These are phyloP conservation scores for Drosophila triauraria DNA, from an alignment of 1,140 invertebrate species.

Conservation along the genomic window DNA sequence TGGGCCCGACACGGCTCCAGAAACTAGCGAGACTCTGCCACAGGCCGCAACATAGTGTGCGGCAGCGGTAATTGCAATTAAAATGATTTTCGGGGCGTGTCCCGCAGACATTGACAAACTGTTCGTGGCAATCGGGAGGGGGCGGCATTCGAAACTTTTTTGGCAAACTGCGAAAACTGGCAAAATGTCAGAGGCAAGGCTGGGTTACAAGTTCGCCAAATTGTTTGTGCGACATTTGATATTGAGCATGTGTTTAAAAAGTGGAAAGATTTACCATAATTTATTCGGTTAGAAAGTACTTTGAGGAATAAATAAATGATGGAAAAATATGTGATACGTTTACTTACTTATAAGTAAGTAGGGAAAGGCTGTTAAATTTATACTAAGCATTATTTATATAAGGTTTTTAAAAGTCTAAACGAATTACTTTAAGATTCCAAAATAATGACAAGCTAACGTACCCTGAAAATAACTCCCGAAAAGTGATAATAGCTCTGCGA, in stretches of 20 bases:
- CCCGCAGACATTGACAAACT: conserved; percentile 28
- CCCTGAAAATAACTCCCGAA: neutral
- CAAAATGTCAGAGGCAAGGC: conserved; percentile 13
- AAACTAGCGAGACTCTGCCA: conserved; percentile 15
- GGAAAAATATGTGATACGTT: neutral
- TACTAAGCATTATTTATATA: too few relatives aligned
- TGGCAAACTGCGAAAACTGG: neutral
- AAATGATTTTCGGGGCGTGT: conserved; percentile 38
- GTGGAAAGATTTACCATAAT: neutral
- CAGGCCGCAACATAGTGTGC: conserved; percentile 33
- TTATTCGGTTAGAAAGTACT: neutral
- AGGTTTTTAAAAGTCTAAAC: neutral
- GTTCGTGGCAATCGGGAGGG: conserved; percentile 10
- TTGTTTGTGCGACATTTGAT: conserved; percentile 4
- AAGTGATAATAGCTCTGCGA: neutral
- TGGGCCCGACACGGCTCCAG: conserved; percentile 50
- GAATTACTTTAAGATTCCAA: neutral
- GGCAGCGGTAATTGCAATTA: conserved; percentile 54
- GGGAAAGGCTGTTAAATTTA: neutral
- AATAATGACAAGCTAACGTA: neutral
- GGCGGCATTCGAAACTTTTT: conserved; percentile 19
- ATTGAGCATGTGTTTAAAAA: conserved; percentile 2
- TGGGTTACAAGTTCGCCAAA: conserved; percentile 24
- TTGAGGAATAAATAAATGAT: neutral
- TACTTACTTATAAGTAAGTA: neutral